Conservation (phyloP, 2,797 vertebrate species). For the Xiphophorus birchmanni region DNA sequence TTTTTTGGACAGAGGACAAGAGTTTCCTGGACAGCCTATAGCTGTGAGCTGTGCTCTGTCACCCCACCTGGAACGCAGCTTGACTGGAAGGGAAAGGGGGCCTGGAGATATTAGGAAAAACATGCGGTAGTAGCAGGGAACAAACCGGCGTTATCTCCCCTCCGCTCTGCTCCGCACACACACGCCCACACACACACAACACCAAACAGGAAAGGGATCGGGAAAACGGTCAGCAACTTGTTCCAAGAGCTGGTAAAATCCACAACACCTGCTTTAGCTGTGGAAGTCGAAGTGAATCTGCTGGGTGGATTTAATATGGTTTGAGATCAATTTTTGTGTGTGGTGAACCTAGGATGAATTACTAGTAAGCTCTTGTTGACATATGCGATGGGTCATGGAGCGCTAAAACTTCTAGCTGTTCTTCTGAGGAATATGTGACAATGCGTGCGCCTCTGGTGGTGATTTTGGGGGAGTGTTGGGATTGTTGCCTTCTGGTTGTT, state of each 20-base stretch:
- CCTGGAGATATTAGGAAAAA: conserved; percentile 74
- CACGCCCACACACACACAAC: conserved; percentile 50
- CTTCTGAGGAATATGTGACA: not conserved
- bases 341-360: conserved; percentile 38
- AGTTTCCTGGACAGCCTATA: conserved; percentile 85
- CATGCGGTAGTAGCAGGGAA: conserved; percentile 69
- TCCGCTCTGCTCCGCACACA: conserved; percentile 15
- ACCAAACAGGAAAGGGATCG: conserved; percentile 82
- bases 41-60: conserved; percentile 66
- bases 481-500: not conserved
- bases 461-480: not conserved
- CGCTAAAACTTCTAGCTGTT: not conserved
- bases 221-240: conserved; percentile 75
- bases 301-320: conserved; percentile 55
- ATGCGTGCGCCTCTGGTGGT: not conserved
- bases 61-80: conserved; percentile 75
- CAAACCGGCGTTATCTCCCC: conserved; percentile 62
- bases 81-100: conserved; percentile 57
- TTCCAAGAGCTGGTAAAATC: conserved; percentile 77
- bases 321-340: conserved; percentile 40
- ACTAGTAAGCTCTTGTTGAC: conserved; percentile 46
- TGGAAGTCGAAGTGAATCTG: conserved; percentile 37
- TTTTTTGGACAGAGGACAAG: conserved; percentile 85
- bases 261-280: conserved; percentile 71
- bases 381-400: not conserved